Percentiles rank a stretch among this genome's conserved stretches.
These are phyloP conservation scores for Capricornis sumatraensis DNA, from an alignment of 2,113 vertebrate species.

Conservation along the genomic window DNA sequence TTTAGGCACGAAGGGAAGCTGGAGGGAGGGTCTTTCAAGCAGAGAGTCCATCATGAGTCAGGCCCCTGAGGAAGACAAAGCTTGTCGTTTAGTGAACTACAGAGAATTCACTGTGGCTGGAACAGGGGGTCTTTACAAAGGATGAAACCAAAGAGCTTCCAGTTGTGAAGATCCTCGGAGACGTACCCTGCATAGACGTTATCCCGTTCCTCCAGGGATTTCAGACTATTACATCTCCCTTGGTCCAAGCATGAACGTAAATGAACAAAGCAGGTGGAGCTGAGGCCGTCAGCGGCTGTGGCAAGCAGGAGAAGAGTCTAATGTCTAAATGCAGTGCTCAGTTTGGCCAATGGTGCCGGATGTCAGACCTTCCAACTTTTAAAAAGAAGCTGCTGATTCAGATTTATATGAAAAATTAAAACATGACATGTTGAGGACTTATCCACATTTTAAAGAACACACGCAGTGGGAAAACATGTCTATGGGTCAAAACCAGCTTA, in stretches of 20 bases:
- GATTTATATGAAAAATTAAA: not conserved
- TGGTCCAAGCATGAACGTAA: not conserved
- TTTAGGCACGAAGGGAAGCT: not conserved
- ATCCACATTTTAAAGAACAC: not conserved
- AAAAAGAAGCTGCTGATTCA: not conserved
- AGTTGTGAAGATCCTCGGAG: not conserved
- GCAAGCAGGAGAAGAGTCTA: not conserved
- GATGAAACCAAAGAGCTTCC: not conserved
- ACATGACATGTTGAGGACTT: not conserved
- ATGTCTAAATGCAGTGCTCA: not conserved
- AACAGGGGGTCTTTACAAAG: not conserved
- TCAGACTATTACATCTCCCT: not conserved
- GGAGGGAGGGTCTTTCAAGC: not conserved
- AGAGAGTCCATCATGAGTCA: not conserved
- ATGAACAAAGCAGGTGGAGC: not conserved
- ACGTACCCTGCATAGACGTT: not conserved
- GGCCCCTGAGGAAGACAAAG: not conserved
- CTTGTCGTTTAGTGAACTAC: not conserved
- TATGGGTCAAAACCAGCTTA: not conserved
- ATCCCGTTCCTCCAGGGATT: not conserved
- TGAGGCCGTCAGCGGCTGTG: not conserved
- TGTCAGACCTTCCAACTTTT: not conserved
- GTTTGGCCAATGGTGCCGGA: not conserved
- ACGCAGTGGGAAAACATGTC: not conserved
- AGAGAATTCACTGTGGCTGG: not conserved